Percentiles rank a stretch among this genome's conserved stretches.
These are phyloP conservation scores for Ormyrus pomaceus DNA, from an alignment of 2,888 invertebrate genomes.

Conservation along the genomic window DNA sequence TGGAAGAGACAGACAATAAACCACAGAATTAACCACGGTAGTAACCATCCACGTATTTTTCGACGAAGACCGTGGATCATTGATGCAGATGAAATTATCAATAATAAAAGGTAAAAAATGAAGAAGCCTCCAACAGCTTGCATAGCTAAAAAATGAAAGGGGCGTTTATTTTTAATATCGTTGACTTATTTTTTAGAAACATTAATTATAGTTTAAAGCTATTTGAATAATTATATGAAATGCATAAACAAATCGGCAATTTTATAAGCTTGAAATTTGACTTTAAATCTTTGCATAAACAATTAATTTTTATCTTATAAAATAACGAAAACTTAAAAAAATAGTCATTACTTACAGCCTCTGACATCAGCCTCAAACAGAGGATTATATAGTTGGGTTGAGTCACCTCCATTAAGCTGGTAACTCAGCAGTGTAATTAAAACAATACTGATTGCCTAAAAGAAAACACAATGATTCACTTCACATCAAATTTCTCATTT, in stretches of 20 bases:
- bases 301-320: no score
- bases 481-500: neutral
- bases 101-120: slow-evolving; percentile 78
- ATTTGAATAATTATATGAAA: no score
- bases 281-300: no score
- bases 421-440: slow-evolving; percentile 86
- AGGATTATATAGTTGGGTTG: slow-evolving; percentile 91
- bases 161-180: no score
- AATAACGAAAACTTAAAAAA: neutral
- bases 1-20: slow-evolving; percentile 85
- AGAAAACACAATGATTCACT: slow-evolving; percentile 45
- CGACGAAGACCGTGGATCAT: slow-evolving; percentile 81
- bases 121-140: slow-evolving; percentile 83
- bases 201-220: no score
- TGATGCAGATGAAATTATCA: slow-evolving; percentile 79
- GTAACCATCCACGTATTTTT: slow-evolving; percentile 87
- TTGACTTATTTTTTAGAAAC: neutral
- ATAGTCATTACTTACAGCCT: slow-evolving; percentile 79
- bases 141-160: slow-evolving; percentile 78
- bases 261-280: no score
- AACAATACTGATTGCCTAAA: slow-evolving; percentile 83
- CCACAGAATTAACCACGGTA: slow-evolving; percentile 88
- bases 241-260: no score
- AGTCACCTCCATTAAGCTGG: slow-evolving; percentile 91
- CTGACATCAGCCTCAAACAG: slow-evolving; percentile 91